Percentiles rank a stretch among this genome's conserved stretches.
phyloP scores from a whole-genome alignment of 64 coral and sea anemone genomes.

The Montipora efflorescens region DNA sequence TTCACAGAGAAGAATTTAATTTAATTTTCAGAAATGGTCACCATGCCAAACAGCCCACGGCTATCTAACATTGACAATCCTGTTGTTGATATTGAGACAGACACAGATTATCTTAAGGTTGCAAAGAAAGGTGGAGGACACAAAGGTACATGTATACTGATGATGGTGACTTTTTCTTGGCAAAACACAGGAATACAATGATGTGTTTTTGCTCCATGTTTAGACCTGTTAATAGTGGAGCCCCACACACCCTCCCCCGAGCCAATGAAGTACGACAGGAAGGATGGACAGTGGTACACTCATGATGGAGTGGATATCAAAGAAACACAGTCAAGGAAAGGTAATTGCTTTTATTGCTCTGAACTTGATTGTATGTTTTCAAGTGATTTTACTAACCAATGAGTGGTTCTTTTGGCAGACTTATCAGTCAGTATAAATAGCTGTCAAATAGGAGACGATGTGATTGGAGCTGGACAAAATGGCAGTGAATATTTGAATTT shows the following conservation, averaged over 20 bases:
- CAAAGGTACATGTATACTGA: slow-evolving; percentile 29
- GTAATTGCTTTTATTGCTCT: not conserved
- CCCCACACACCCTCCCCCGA: slow-evolving; percentile 53
- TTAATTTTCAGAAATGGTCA: slow-evolving; percentile 13
- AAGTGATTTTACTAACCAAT: not conserved
- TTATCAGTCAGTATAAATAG: not conserved
- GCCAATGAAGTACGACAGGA: slow-evolving; percentile 44
- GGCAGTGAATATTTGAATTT: slow-evolving; percentile 9
- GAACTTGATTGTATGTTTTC: not conserved
- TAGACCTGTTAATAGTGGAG: slow-evolving; percentile 58
- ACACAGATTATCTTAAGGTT: slow-evolving; percentile 63
- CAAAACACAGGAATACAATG: not conserved
- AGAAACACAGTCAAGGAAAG: slow-evolving; percentile 55
- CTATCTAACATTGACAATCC: not conserved
- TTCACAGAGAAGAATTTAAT: not conserved
- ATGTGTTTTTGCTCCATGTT: not conserved
- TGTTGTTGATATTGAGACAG: slow-evolving; percentile 17
- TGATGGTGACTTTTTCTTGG: not conserved
- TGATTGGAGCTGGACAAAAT: slow-evolving; percentile 21
- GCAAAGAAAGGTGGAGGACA: slow-evolving; percentile 73
- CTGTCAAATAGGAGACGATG: not conserved
- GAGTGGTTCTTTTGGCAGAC: not conserved
- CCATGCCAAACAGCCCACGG: not conserved
- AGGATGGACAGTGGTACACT: slow-evolving; percentile 65
- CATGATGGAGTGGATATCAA: slow-evolving; percentile 58